Evolutionary conservation across 2,113 vertebrate species (phyloP), one percentile per base, ranked within the genome.

Genomic region (Chaetops frenatus): DNA sequence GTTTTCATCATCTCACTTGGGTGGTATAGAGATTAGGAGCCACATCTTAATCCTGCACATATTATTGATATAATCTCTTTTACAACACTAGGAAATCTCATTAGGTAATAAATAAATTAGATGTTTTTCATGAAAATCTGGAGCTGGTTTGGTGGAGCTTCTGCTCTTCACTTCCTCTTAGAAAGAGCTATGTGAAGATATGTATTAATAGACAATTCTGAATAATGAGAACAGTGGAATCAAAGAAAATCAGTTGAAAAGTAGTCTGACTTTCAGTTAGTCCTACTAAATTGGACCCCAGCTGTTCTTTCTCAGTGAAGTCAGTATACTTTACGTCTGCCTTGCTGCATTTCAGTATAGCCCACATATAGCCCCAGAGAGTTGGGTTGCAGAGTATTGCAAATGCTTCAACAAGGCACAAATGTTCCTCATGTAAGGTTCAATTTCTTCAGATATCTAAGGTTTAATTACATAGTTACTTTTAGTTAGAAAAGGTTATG

Each of bases 321-420:
- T 20, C 21, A 28, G 19, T 12, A 19, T 10, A 47, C 3, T 65
- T 92, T 27, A 72, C 13, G 77, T 42, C 35, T 60, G 33, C 15
- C 35, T 38, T 44, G 21, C 22, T 51, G 3, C 33, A 50, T 56
- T 94, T 92, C 69, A 69, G 40, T 23, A 38, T 3, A 60, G 36
- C 38, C 40, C 44, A 56, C 28, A 33, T 21, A 85, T 21, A 0
- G 0, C 7, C 2, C 23, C 31, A 56, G 27, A 73, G 5, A 16
- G 13, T 15, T 42, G 14, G 44, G 16, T 16, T 72, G 58, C 24
- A 72, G 44, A 74, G 11, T 40, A 67, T 9, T 15, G 47, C 61
- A 92, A 58, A 79, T 33, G 16, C 20, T 79, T 88, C 69, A 51
- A 40, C 10, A 76, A 62, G 15, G 50, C n/a, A 66, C 40, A 77